phyloP scores from a whole-genome alignment of 2,888 invertebrate genomes.

The Drosophila aldrichi region DNA sequence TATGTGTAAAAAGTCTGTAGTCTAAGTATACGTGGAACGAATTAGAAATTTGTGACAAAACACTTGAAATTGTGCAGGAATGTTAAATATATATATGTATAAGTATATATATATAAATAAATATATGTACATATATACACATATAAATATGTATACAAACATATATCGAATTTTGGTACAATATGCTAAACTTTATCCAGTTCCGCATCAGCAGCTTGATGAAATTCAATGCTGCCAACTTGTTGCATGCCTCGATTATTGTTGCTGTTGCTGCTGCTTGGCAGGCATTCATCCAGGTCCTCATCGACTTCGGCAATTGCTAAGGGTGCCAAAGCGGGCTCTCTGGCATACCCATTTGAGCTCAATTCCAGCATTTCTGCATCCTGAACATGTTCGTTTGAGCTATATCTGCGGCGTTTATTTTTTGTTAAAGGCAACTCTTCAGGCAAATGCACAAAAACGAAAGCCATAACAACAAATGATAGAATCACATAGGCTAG shows the following conservation, averaged over 20 bases:
- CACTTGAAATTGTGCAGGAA: constrained; percentile 37
- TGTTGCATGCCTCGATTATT: constrained; percentile 26
- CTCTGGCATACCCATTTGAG: not conserved
- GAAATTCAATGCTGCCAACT: constrained; percentile 41
- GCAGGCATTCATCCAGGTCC: constrained; percentile 10
- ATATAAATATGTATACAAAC: no score
- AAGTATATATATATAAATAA: not conserved
- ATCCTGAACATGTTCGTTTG: constrained; percentile 9
- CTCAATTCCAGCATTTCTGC: constrained; percentile 42
- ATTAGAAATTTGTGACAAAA: constrained; percentile 32
- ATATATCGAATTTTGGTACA: constrained; percentile 7
- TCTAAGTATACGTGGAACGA: constrained; percentile 37
- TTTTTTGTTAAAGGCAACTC: not conserved
- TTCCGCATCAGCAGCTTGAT: constrained; percentile 25
- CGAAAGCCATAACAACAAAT: constrained; percentile 33
- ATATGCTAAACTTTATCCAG: constrained; percentile 19
- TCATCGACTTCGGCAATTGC: constrained; percentile 4
- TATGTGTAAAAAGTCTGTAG: constrained; percentile 17
- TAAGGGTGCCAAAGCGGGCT: constrained; percentile 1
- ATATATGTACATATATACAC: not conserved
- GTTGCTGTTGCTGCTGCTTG: not conserved
- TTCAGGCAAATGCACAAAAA: constrained; percentile 31
- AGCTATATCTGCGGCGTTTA: not conserved
- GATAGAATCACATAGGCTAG: constrained; percentile 47
- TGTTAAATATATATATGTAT: constrained; percentile 21